Evolutionary conservation across 2,797 vertebrate species (phyloP).

Genomic region (Phrynocephalus forsythii): DNA sequence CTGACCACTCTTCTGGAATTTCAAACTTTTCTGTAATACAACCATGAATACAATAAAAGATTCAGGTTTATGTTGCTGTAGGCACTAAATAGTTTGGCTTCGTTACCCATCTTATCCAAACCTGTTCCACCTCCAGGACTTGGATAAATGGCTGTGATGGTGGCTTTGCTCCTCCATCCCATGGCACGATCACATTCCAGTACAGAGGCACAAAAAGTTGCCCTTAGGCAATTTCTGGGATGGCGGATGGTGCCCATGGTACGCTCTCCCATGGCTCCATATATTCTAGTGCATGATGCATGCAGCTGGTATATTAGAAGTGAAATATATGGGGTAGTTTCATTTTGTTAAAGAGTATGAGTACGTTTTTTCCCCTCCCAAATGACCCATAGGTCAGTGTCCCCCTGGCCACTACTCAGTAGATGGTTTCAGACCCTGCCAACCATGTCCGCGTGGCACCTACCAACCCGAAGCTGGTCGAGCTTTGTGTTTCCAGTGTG

Average conservation of each 20-base stretch:
- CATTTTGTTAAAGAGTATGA: constrained; percentile 21
- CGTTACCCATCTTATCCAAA: constrained; percentile 12
- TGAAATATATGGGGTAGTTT: background rate
- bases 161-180: constrained; percentile 1
- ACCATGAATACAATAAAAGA: background rate
- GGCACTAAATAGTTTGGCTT: background rate
- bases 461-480: constrained; percentile 94
- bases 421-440: constrained; percentile 95
- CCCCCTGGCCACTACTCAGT: constrained; percentile 89
- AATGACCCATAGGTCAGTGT: constrained; percentile 88
- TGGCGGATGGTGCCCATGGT: background rate
- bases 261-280: constrained; percentile 9
- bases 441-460: constrained; percentile 87
- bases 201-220: constrained; percentile 9
- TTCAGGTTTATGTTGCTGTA: background rate
- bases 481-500: constrained; percentile 92
- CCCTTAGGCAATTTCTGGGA: constrained; percentile 16
- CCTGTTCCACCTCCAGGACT: background rate
- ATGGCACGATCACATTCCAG: constrained; percentile 4
- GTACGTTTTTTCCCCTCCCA: constrained; percentile 49
- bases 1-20: background rate
- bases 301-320: background rate
- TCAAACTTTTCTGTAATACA: background rate
- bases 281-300: constrained; percentile 27
- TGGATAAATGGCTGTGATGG: constrained; percentile 14